Conservation (phyloP, 2,888 invertebrate genomes). For the Tinea pellionella region DNA sequence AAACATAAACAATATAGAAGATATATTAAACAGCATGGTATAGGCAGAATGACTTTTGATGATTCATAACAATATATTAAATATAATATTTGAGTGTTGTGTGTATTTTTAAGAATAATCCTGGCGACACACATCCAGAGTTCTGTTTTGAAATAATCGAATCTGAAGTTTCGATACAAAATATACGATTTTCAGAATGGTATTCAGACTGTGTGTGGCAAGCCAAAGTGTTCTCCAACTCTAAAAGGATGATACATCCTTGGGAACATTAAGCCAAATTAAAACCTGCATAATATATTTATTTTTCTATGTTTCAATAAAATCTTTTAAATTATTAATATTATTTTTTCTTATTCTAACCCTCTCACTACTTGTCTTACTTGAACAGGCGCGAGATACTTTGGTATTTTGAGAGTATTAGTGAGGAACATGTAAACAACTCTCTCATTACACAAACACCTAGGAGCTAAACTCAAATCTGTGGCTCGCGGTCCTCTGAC, state of each 20-base stretch:
- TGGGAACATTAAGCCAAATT: not conserved
- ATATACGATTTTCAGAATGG: too few relatives aligned
- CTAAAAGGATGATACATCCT: not conserved
- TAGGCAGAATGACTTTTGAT: slow-evolving; percentile 91
- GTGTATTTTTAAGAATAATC: not conserved
- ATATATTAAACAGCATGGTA: slow-evolving; percentile 91
- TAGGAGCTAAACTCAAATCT: too few relatives aligned
- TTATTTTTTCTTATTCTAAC: not conserved
- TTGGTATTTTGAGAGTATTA: too few relatives aligned
- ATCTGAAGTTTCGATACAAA: too few relatives aligned
- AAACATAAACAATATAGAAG: slow-evolving; percentile 90
- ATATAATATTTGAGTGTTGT: not conserved
- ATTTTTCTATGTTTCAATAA: not conserved
- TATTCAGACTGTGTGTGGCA: too few relatives aligned
- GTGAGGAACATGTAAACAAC: too few relatives aligned
- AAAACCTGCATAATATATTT: not conserved
- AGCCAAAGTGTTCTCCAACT: not conserved
- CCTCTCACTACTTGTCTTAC: too few relatives aligned
- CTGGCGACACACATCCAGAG: too few relatives aligned
- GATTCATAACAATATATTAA: slow-evolving; percentile 67
- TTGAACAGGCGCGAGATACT: too few relatives aligned
- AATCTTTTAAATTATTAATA: not conserved
- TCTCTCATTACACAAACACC: too few relatives aligned
- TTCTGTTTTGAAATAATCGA: too few relatives aligned
- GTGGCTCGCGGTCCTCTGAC: too few relatives aligned